Conservation (phyloP, 2,797 vertebrate genomes). For the Hydrocynus forskahlii region DNA sequence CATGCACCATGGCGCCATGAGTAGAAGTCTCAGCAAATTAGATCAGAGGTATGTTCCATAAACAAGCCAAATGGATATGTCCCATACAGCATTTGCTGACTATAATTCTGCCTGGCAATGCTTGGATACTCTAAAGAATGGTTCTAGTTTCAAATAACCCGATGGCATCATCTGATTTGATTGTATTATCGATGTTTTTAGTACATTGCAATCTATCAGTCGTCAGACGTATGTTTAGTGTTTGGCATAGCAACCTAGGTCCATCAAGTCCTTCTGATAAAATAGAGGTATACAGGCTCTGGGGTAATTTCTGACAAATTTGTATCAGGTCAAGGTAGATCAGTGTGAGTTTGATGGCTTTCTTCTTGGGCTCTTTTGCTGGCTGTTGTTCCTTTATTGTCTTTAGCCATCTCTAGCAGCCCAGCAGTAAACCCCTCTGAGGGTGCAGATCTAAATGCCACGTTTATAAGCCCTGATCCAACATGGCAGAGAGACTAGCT, state of each 20-base stretch:
- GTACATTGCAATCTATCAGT: conserved; percentile 37
- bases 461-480: conserved; percentile 29
- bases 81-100: conserved; percentile 37
- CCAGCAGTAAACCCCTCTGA: conserved; percentile 14
- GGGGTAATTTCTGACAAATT: neutral
- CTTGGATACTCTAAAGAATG: conserved; percentile 18
- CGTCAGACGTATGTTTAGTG: conserved; percentile 20
- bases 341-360: conserved; percentile 13
- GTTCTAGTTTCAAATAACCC: conserved; percentile 36
- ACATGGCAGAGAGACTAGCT: conserved; percentile 15
- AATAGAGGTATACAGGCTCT: neutral
- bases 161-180: conserved; percentile 47
- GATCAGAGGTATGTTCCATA: conserved; percentile 31
- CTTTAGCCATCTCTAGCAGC: neutral
- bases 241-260: neutral
- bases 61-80: conserved; percentile 34
- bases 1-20: conserved; percentile 37
- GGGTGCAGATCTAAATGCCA: conserved; percentile 24
- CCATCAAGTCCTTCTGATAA: conserved; percentile 1
- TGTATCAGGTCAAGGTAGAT: conserved; percentile 24
- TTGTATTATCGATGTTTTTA: conserved; percentile 53
- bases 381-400: neutral
- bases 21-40: conserved; percentile 24
- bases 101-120: conserved; percentile 32
- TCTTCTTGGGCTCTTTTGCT: neutral